Conservation (phyloP, 2,797 vertebrate species). For the Neostethus bicornis region DNA sequence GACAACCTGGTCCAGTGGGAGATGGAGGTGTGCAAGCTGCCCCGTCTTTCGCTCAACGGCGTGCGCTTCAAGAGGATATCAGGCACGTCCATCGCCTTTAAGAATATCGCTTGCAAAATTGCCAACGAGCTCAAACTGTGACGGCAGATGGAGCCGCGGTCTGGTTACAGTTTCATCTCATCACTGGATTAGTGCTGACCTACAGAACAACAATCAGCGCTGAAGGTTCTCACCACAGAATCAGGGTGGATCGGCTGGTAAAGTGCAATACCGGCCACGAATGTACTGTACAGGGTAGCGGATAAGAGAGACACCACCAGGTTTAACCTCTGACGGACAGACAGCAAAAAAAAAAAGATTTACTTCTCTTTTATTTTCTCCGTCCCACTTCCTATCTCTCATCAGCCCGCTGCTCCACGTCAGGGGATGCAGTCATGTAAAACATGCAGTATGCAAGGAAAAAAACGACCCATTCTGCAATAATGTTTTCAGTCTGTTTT, state of each 20-base stretch:
- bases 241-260: constrained; percentile 72
- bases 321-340: constrained; percentile 60
- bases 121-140: constrained; percentile 98
- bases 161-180: constrained; percentile 61
- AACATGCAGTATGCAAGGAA: constrained; percentile 80
- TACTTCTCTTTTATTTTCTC: constrained; percentile 15
- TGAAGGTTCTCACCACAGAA: constrained; percentile 63
- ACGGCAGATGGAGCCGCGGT: constrained; percentile 64
- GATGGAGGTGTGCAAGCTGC: constrained; percentile 98
- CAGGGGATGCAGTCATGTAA: constrained; percentile 68
- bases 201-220: constrained; percentile 65
- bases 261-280: constrained; percentile 74
- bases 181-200: constrained; percentile 75
- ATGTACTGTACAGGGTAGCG: constrained; percentile 79
- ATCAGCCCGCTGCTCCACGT: constrained; percentile 60
- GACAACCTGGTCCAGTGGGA: constrained; percentile 98
- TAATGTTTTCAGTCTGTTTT: constrained; percentile 89
- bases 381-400: constrained; percentile 43
- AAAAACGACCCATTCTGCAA: constrained; percentile 88
- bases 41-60: constrained; percentile 94
- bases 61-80: constrained; percentile 99
- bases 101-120: constrained; percentile 99
- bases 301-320: constrained; percentile 53
- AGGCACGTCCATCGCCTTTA: constrained; percentile 97
- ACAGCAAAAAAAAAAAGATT: constrained; percentile 57